Evolutionary conservation across 1,140 invertebrate species (phyloP), one percentile per base, ranked within the genome.

Genomic region (Ladona fulva): DNA sequence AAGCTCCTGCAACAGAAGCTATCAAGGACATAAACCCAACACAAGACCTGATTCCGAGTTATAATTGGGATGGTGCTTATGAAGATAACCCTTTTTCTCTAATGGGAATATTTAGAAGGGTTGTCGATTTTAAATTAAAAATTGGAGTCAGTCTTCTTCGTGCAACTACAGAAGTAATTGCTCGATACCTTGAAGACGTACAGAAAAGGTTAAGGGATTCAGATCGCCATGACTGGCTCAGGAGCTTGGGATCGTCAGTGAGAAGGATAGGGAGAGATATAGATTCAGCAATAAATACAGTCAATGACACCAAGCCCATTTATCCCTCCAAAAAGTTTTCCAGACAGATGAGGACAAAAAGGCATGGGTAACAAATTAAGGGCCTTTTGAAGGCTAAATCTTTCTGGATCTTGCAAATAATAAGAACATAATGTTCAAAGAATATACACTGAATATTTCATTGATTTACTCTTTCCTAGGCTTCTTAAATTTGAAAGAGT

Each of bases 41-140:
- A 12, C 52, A 66, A 66, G 52, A 66, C n/a, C n/a, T 66, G 3
- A 22, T 22, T 19, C 52, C 52, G 14, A 66, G 16, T 66, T 66
- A 66, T 66, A 3, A 22, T 22, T 66, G 52, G 52, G 52, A 66
- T 19, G 12, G 52, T 16, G 5, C 14, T 5, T 66, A 66, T 66
- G n/a, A 66, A 6, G 52, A 66, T 12, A 19, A 66, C 14, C 52
- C 52, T 12, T 86, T 86, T 42, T 85, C 84, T 24, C 81, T 88
- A 44, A 81, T 88, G 11, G 83, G 81, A 14, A 82, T 88, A 77
- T 82, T 88, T 42, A 85, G 84, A 79, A 85, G 84, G 77, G 80
- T 88, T 25, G 86, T 85, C 0, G 86, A 88, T 81, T 82, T 87
- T 25, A 89, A 89, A 82, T 80, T 89, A 12, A 82, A 84, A 78